Evolutionary conservation across 1,140 invertebrate genomes (phyloP).

Genomic region (Gonioctena quinquepunctata): DNA sequence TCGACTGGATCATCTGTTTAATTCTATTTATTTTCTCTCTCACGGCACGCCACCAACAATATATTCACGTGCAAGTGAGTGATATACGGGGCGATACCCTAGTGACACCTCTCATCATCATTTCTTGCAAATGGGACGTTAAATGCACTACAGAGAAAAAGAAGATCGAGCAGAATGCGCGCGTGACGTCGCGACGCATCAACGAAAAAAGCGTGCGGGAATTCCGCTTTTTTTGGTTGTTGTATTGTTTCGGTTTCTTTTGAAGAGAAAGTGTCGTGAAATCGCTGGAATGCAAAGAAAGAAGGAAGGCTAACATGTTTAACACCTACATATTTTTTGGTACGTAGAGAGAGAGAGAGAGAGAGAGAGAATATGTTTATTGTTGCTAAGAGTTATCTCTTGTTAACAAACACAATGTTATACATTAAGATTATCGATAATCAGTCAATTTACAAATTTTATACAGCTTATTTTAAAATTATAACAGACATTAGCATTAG

Average conservation of each 20-base stretch:
- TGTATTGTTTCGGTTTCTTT: background rate
- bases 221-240: background rate
- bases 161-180: background rate
- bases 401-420: too few species aligned
- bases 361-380: too few species aligned
- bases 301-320: too few species aligned
- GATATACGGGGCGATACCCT: slow-evolving; percentile 1
- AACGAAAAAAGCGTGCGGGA: background rate
- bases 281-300: background rate
- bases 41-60: background rate
- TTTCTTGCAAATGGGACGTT: background rate
- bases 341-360: too few species aligned
- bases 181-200: background rate
- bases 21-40: slow-evolving; percentile 8
- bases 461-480: too few species aligned
- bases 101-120: background rate
- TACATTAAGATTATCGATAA: too few species aligned
- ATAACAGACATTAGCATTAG: too few species aligned
- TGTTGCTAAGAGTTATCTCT: too few species aligned
- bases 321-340: too few species aligned
- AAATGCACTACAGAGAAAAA: background rate
- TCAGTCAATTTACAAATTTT: too few species aligned
- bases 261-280: background rate
- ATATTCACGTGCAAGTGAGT: background rate
- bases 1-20: slow-evolving; percentile 1